These are phyloP conservation scores for Hemithea aestivaria DNA, from an alignment of 2,888 invertebrate genomes.

Conservation along the genomic window DNA sequence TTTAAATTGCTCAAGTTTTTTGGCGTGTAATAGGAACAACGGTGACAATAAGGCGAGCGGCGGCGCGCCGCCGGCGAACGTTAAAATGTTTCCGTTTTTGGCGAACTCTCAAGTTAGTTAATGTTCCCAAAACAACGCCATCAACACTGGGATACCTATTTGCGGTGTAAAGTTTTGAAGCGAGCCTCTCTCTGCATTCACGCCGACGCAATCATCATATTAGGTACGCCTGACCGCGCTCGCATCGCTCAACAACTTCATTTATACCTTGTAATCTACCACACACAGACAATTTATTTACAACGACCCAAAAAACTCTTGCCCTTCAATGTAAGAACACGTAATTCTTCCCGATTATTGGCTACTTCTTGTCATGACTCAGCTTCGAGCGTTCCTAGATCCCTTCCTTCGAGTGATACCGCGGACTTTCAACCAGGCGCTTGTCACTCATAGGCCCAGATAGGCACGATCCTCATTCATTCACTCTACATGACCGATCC, in stretches of 20 bases:
- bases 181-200: constrained; percentile 38
- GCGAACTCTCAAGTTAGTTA: constrained; percentile 74
- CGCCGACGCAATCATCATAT: constrained; percentile 25
- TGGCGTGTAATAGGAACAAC: constrained; percentile 52
- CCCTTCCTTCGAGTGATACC: too few species aligned
- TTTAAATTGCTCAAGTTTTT: constrained; percentile 43
- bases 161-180: constrained; percentile 48
- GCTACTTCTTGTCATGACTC: too few species aligned
- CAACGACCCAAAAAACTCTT: too few species aligned
- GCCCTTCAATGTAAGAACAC: too few species aligned
- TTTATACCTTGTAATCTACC: too few species aligned
- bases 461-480: too few species aligned
- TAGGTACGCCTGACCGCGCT: constrained; percentile 22
- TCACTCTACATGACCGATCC: too few species aligned
- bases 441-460: too few species aligned
- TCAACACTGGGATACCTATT: constrained; percentile 53
- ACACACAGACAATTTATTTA: too few species aligned
- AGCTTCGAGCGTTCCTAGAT: too few species aligned
- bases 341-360: too few species aligned
- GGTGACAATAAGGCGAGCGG: constrained; percentile 54
- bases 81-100: constrained; percentile 74
- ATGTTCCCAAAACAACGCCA: constrained; percentile 70
- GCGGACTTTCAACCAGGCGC: too few species aligned
- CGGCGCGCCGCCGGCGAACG: constrained; percentile 46
- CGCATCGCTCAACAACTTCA: constrained; percentile 5